These are phyloP conservation scores for Leptura quadrifasciata DNA, from an alignment of 2,888 invertebrate species.

Conservation along the genomic window DNA sequence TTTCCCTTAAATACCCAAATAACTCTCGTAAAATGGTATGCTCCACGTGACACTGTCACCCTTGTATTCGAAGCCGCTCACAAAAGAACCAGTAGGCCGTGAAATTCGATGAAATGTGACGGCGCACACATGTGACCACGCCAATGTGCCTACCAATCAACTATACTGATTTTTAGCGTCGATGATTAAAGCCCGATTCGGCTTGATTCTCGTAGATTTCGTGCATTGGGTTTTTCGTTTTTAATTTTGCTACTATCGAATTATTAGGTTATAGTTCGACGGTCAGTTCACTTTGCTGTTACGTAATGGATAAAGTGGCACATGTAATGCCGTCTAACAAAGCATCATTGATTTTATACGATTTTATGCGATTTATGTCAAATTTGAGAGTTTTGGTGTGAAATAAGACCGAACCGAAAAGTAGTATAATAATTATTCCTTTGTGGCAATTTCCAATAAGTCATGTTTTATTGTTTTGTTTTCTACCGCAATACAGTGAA, in stretches of 20 bases:
- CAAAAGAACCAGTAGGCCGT: slow-evolving; percentile 74
- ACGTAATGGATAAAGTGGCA: slow-evolving; percentile 50
- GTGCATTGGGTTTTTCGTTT: slow-evolving; percentile 39
- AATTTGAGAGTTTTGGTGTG: slow-evolving; percentile 11
- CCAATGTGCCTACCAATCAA: slow-evolving; percentile 65
- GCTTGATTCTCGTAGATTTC: slow-evolving; percentile 49
- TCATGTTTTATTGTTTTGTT: too few relatives aligned
- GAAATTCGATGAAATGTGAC: slow-evolving; percentile 77
- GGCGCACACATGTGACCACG: slow-evolving; percentile 69
- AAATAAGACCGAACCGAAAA: neutral
- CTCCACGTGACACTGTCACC: slow-evolving; percentile 58
- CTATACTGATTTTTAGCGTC: slow-evolving; percentile 61
- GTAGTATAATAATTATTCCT: neutral
- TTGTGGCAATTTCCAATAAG: neutral
- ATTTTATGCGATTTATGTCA: slow-evolving; percentile 18
- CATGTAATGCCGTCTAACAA: slow-evolving; percentile 28
- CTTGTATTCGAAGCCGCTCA: slow-evolving; percentile 65
- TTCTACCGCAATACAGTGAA: too few relatives aligned
- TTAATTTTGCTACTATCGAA: slow-evolving; percentile 44
- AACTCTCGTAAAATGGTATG: slow-evolving; percentile 21
- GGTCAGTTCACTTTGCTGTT: slow-evolving; percentile 52
- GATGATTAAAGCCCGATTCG: slow-evolving; percentile 58
- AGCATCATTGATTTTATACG: slow-evolving; percentile 36
- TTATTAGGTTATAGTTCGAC: slow-evolving; percentile 55
- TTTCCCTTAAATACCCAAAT: slow-evolving; percentile 39